Evolutionary conservation across 2,888 invertebrate genomes (phyloP).

Genomic region (Papilio demoleus): DNA sequence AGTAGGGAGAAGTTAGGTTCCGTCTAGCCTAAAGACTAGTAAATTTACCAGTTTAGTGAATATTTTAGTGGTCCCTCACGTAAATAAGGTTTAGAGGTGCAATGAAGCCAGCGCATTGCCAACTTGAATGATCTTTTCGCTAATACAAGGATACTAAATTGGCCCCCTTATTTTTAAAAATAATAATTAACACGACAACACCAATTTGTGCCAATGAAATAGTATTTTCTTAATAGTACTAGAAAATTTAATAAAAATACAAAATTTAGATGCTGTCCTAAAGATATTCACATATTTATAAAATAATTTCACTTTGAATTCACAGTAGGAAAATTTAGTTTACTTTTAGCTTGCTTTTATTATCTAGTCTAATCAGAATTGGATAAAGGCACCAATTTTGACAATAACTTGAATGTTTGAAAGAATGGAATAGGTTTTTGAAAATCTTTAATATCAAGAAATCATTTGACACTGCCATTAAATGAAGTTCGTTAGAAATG

Average conservation of each 20-base stretch:
- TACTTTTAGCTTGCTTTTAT: neutral
- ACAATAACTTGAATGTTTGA: neutral
- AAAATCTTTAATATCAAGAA: neutral
- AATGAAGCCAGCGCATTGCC: conserved; percentile 71
- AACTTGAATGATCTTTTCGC: conserved; percentile 54
- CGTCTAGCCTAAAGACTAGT: conserved; percentile 75
- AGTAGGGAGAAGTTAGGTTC: conserved; percentile 63
- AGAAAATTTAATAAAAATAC: conserved; percentile 46
- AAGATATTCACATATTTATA: too few relatives aligned
- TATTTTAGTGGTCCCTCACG: conserved; percentile 70
- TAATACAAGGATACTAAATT: neutral
- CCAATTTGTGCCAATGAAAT: conserved; percentile 70
- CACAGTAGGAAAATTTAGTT: neutral
- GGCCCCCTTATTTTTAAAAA: conserved; percentile 43
- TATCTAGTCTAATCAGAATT: conserved; percentile 15
- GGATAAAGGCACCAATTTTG: conserved; percentile 7
- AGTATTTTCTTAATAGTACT: conserved; percentile 38
- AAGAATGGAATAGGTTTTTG: neutral
- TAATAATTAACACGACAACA: conserved; percentile 58
- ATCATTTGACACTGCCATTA: conserved; percentile 30
- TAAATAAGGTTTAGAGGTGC: conserved; percentile 60
- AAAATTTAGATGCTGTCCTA: too few relatives aligned
- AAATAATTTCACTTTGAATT: too few relatives aligned
- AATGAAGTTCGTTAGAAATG: conserved; percentile 30
- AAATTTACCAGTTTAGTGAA: conserved; percentile 71